Conservation (phyloP, 1,140 invertebrate genomes). For the Calliphora vicina region DNA sequence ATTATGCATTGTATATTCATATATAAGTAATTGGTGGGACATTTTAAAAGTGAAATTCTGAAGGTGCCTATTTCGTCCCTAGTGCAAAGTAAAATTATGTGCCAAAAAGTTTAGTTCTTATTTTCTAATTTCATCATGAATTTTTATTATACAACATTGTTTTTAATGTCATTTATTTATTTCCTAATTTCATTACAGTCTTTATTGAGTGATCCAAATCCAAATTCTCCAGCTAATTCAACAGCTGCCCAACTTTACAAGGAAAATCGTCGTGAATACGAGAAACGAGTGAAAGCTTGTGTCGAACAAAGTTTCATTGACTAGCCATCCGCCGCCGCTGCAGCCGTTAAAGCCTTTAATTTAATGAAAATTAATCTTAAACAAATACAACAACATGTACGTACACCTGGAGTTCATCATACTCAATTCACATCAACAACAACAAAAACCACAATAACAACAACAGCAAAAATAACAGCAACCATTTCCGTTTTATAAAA, state of each 20-base stretch:
- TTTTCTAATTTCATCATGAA: neutral
- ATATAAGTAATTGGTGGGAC: no score
- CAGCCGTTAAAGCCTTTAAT: conserved; percentile 31
- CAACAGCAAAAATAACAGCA: conserved; percentile 34
- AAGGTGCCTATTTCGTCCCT: no score
- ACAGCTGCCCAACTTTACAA: conserved; percentile 96
- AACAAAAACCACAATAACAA: conserved; percentile 38
- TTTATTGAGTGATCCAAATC: conserved; percentile 94
- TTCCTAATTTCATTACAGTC: conserved; percentile 74
- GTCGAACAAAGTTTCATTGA: conserved; percentile 96
- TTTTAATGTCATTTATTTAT: neutral
- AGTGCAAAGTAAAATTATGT: no score
- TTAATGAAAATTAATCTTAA: conserved; percentile 34
- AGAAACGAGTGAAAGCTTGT: conserved; percentile 95
- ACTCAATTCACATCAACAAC: conserved; percentile 32
- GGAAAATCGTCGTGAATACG: conserved; percentile 94
- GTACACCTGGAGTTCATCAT: conserved; percentile 40
- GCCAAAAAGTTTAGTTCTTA: no score
- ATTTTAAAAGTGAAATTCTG: no score
- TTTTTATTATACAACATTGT: neutral
- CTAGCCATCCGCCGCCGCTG: conserved; percentile 69
- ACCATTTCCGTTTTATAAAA: conserved; percentile 38
- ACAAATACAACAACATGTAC: conserved; percentile 32
- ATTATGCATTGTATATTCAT: no score
- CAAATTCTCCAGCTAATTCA: conserved; percentile 95